These are phyloP conservation scores for Papilio gigon DNA, from an alignment of 2,888 invertebrate genomes.

Conservation along the genomic window DNA sequence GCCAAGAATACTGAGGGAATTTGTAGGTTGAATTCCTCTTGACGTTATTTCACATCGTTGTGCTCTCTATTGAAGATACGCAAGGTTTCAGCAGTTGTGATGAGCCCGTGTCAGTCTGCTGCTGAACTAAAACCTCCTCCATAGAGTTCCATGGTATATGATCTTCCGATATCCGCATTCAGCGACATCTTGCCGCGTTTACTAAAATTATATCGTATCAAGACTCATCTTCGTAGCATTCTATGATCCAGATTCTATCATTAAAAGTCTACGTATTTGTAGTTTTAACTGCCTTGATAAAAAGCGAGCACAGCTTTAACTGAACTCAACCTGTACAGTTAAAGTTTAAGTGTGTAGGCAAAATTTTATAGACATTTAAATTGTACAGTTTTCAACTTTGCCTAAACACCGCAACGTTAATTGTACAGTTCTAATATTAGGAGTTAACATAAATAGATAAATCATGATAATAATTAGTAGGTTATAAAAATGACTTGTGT, in stretches of 20 bases:
- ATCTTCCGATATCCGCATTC: not conserved
- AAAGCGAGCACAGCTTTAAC: too few relatives aligned
- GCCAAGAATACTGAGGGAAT: not conserved
- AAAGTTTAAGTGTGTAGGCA: too few relatives aligned
- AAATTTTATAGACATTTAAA: too few relatives aligned
- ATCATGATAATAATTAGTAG: not conserved
- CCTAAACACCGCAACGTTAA: too few relatives aligned
- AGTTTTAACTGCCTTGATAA: too few relatives aligned
- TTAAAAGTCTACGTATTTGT: too few relatives aligned
- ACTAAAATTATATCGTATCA: not conserved
- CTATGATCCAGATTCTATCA: too few relatives aligned
- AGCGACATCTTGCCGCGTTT: too few relatives aligned
- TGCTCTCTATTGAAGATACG: not conserved
- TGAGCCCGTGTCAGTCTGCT: not conserved
- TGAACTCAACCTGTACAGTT: too few relatives aligned
- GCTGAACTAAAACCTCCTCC: not conserved
- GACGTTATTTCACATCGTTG: not conserved
- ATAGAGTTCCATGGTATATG: not conserved
- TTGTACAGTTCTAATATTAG: too few relatives aligned
- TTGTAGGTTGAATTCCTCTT: not conserved
- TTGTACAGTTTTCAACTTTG: too few relatives aligned
- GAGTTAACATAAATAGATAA: not conserved
- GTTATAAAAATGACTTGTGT: not conserved
- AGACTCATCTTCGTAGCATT: too few relatives aligned
- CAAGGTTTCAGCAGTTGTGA: not conserved